Conservation (phyloP, 2,888 invertebrate species). For the Xestia sexstrigata region DNA sequence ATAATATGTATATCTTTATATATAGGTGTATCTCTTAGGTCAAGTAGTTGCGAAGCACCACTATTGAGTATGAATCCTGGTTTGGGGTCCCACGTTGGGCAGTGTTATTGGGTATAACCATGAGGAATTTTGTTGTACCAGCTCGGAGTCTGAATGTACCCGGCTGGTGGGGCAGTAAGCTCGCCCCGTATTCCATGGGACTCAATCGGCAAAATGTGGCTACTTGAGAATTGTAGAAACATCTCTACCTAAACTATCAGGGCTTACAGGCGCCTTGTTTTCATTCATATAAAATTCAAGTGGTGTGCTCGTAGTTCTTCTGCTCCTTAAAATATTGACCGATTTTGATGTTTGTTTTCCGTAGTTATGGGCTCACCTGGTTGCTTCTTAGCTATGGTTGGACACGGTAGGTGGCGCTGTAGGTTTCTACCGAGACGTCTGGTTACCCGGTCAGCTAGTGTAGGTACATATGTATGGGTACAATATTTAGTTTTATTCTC, state of each 20-base stretch:
- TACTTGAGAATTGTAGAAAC: neutral
- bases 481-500: neutral
- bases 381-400: neutral
- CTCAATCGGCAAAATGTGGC: neutral
- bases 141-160: neutral
- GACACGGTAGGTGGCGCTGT: neutral
- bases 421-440: neutral
- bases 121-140: neutral
- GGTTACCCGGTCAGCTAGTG: neutral
- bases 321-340: neutral
- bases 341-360: neutral
- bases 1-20: neutral
- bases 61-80: neutral
- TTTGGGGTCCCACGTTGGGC: neutral
- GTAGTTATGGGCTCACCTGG: neutral
- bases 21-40: neutral
- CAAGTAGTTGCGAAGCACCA: neutral
- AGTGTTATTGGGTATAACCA: neutral
- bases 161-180: neutral
- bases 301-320: neutral
- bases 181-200: neutral
- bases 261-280: neutral
- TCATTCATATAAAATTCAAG: neutral
- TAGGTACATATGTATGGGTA: neutral
- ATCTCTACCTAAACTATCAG: neutral